phyloP scores from a whole-genome alignment of 2,113 vertebrate species.

The Podarcis muralis region DNA sequence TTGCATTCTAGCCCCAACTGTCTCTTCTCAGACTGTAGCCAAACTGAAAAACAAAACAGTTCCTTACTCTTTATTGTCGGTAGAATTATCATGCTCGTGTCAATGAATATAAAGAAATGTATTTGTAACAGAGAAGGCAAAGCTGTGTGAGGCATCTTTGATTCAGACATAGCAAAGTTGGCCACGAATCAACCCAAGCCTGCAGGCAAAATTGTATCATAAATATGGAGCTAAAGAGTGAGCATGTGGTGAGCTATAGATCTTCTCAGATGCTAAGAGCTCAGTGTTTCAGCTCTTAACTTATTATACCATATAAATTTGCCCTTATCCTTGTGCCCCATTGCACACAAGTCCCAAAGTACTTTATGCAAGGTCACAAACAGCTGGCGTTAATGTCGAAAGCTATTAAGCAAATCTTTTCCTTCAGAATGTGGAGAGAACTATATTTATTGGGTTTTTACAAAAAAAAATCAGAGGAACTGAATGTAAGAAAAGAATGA shows the following conservation, averaged over 20 bases:
- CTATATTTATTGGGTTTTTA: background rate
- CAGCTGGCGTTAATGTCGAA: background rate
- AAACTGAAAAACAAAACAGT: background rate
- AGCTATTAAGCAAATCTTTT: background rate
- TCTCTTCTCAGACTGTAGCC: background rate
- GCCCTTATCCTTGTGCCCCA: background rate
- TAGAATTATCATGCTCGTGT: background rate
- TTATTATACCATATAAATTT: background rate
- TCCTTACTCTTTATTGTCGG: background rate
- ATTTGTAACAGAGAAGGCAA: background rate
- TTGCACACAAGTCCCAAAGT: background rate
- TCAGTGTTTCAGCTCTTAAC: background rate
- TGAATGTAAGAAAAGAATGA: background rate
- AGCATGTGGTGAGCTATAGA: background rate
- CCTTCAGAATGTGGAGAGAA: background rate
- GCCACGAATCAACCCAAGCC: background rate
- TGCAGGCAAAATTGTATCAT: background rate
- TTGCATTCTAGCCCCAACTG: background rate
- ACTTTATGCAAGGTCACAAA: background rate
- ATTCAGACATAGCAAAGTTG: background rate
- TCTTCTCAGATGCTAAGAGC: background rate
- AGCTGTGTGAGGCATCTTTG: background rate
- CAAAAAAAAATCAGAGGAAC: no score
- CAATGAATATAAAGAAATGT: background rate
- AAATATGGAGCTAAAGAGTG: background rate